Evolutionary conservation across 2,888 invertebrate genomes (phyloP).

Genomic region (Leptinotarsa juncta): DNA sequence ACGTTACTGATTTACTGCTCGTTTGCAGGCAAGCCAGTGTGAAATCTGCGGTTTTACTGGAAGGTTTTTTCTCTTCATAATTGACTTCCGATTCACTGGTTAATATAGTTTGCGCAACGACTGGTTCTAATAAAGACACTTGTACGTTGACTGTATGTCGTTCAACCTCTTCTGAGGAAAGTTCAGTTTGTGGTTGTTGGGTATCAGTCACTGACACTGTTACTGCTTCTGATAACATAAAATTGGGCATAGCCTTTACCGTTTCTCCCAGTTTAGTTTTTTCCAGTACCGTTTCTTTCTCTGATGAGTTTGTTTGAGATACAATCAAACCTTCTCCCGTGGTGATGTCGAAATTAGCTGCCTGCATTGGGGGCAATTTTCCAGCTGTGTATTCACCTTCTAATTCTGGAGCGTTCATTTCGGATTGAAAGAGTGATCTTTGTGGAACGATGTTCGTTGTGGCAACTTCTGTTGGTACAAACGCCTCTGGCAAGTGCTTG

Average conservation of each 20-base stretch:
- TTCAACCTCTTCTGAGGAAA: constrained; percentile 65
- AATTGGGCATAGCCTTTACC: constrained; percentile 68
- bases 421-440: constrained; percentile 74
- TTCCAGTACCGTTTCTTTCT: constrained; percentile 74
- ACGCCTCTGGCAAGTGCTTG: constrained; percentile 82
- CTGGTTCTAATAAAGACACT: constrained; percentile 73
- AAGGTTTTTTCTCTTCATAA: constrained; percentile 65
- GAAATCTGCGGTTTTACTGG: constrained; percentile 66
- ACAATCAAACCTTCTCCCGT: constrained; percentile 73
- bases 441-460: constrained; percentile 74
- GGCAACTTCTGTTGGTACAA: constrained; percentile 83
- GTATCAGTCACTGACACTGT: constrained; percentile 73
- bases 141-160: constrained; percentile 71
- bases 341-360: constrained; percentile 71
- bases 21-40: constrained; percentile 70
- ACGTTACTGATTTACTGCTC: constrained; percentile 70
- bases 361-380: constrained; percentile 72
- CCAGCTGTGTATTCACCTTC: constrained; percentile 73
- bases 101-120: constrained; percentile 71
- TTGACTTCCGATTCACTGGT: constrained; percentile 72
- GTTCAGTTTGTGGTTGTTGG: constrained; percentile 74
- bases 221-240: constrained; percentile 69
- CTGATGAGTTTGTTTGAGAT: constrained; percentile 70
- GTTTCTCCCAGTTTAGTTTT: constrained; percentile 63
- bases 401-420: constrained; percentile 75